These are phyloP conservation scores for Thymelicus acteon DNA, from an alignment of 2,888 invertebrate species.

Conservation along the genomic window DNA sequence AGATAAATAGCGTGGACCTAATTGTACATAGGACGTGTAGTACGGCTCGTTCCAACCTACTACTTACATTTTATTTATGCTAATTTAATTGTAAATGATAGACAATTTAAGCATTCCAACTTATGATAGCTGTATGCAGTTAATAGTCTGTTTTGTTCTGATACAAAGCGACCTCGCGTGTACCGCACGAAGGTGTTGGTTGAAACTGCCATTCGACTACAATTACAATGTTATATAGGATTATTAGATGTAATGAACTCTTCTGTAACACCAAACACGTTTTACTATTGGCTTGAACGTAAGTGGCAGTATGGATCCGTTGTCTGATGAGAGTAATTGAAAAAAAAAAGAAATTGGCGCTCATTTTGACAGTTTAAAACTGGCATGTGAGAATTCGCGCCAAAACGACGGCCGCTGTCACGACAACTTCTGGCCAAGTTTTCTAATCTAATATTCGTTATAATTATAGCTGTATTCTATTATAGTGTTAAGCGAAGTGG, in stretches of 20 bases:
- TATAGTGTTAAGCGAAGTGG: slow-evolving; percentile 63
- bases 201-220: slow-evolving; percentile 60
- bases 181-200: slow-evolving; percentile 63
- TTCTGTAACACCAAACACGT: slow-evolving; percentile 63
- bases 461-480: slow-evolving; percentile 54
- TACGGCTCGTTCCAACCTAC: slow-evolving; percentile 30
- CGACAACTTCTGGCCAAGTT: slow-evolving; percentile 28
- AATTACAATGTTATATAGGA: slow-evolving; percentile 38
- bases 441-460: slow-evolving; percentile 32
- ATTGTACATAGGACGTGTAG: slow-evolving; percentile 54
- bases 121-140: slow-evolving; percentile 61
- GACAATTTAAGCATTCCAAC: slow-evolving; percentile 70
- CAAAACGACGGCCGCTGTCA: slow-evolving; percentile 30
- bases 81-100: slow-evolving; percentile 59
- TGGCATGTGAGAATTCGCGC: slow-evolving; percentile 36
- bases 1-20: slow-evolving; percentile 55
- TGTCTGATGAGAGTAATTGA: background rate
- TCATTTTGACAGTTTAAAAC: slow-evolving; percentile 37
- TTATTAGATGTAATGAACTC: slow-evolving; percentile 47
- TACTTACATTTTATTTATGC: slow-evolving; percentile 48
- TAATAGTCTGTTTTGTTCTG: slow-evolving; percentile 51
- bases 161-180: slow-evolving; percentile 49
- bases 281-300: slow-evolving; percentile 38
- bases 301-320: slow-evolving; percentile 6
- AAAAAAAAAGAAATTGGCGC: slow-evolving; percentile 17